Conservation (phyloP, 2,797 vertebrate genomes). For the Epinephelus malabaricus region DNA sequence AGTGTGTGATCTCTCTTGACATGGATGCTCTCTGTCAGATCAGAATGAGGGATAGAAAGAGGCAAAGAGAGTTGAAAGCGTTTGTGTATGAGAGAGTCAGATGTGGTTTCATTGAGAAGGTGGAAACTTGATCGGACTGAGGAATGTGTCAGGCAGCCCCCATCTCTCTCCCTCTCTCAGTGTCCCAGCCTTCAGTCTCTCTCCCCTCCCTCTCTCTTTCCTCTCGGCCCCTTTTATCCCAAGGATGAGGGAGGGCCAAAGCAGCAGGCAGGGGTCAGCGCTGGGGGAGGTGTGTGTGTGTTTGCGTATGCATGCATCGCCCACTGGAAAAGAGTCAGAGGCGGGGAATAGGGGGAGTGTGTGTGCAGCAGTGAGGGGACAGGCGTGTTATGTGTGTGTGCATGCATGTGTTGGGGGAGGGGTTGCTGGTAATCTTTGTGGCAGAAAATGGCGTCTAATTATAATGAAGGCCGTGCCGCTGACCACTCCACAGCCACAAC, state of each 20-base stretch:
- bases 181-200: conserved; percentile 1
- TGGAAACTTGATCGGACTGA: conserved; percentile 81
- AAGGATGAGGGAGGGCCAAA: conserved; percentile 78
- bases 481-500: conserved; percentile 72
- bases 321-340: conserved; percentile 59
- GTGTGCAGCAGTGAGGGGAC: conserved; percentile 41
- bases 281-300: conserved; percentile 67
- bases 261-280: conserved; percentile 79
- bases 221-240: conserved; percentile 75
- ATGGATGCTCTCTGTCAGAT: background rate
- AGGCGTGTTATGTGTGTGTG: conserved; percentile 22
- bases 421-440: conserved; percentile 75
- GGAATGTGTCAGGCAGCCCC: conserved; percentile 82
- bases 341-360: conserved; percentile 36
- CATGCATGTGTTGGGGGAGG: conserved; percentile 66
- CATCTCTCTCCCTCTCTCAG: conserved; percentile 19
- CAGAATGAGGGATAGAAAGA: background rate
- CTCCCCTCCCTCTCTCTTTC: conserved; percentile 32
- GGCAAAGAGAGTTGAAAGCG: background rate
- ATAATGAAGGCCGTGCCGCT: conserved; percentile 81
- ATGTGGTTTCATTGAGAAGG: conserved; percentile 70
- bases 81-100: conserved; percentile 34
- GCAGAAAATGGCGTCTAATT: conserved; percentile 86
- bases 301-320: conserved; percentile 27
- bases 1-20: too few species aligned